Evolutionary conservation across 2,797 vertebrate species (phyloP), one percentile per base, ranked within the genome.

Genomic region (Rhadinocentrus ornatus): DNA sequence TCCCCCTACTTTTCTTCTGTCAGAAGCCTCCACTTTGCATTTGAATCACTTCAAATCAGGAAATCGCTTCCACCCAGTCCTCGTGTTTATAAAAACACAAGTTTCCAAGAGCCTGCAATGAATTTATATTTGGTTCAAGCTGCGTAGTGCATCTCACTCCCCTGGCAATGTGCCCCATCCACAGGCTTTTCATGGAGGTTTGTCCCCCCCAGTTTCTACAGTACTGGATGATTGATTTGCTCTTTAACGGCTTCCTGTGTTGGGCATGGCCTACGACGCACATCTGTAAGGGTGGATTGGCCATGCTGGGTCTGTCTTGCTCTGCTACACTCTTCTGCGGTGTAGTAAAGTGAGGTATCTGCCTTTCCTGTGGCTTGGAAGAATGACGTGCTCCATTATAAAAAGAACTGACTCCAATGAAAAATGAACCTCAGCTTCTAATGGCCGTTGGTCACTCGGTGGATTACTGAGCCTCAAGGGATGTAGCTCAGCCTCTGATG

Each of bases 301-400:
- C 85, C 82, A 81, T 24, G 69, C 69, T 68, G 81, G 68, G 75
- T 80, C 82, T 86, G 84, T 81, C 84, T 75, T 82, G 72, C 88
- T 91, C 90, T 84, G 84, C 81, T 87, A 60, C 73, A 46, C 88
- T 91, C 91, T 88, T 91, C 90, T 93, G 92, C 31, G 92, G 92
- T 91, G 88, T 62, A 89, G 88, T 90, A 88, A 93, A 93, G 89
- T 85, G 86, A 92, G 85, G 89, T 89, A 88, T 90, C 88, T 83
- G 90, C 90, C 88, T 93, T 90, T 91, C 85, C 91, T 92, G 92
- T 87, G 92, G 92, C 91, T 83, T 75, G 75, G 63, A 75, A 88
- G 85, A 81, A 91, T 94, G 92, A 94, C 92, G 91, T 85, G 77
- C 81, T 77, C 78, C 83, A 75, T 86, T 93, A 92, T 92, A 92